Evolutionary conservation across 2,888 invertebrate species (phyloP), one percentile per base, ranked within the genome.

Genomic region (Himalopsyche japonica): DNA sequence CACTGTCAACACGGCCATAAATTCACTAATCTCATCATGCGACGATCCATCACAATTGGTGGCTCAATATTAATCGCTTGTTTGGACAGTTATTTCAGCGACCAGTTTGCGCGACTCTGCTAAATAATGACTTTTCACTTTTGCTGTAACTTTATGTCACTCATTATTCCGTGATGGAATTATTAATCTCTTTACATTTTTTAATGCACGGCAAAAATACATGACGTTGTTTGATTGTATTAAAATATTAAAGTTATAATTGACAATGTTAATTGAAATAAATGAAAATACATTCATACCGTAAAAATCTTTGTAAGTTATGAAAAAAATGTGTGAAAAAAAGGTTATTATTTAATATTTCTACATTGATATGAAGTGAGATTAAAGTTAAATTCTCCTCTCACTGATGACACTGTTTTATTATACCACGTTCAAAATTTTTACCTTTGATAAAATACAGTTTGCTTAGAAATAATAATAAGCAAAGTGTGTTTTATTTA

Each of bases 31-130:
- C 83, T 80, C 83, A 83, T 83, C 80, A 79, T 70, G 79, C 64
- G 34, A 83, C 80, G 76, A 83, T 83, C 83, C 83, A 83, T 83
- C 83, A 83, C 83, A 83, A 83, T 83, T 83, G 76, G 79, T 76
- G 77, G 77, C 24, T 43, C 77, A 27, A 77, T 82, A 82, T 82
- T 82, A 82, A 83, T 83, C 83, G 80, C 76, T 79, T 79, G 37
- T 37, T 76, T 76, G 76, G 81, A 81, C 81, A 64, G 81, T 49
- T 49, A 81, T 76, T 77, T 77, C 76, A 32, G 48, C 30, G 82
- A 76, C 82, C 77, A 57, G 57, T 57, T 20, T 20, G 57, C 57
- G 57, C 57, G 20, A 57, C 57, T 57, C 57, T 57, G 57, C 57
- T 57, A 20, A 57, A 57, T 57, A 57, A 57, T 57, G 57, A 57